These are phyloP conservation scores for Folsomia candida DNA, from an alignment of 2,888 invertebrate species.

Conservation along the genomic window DNA sequence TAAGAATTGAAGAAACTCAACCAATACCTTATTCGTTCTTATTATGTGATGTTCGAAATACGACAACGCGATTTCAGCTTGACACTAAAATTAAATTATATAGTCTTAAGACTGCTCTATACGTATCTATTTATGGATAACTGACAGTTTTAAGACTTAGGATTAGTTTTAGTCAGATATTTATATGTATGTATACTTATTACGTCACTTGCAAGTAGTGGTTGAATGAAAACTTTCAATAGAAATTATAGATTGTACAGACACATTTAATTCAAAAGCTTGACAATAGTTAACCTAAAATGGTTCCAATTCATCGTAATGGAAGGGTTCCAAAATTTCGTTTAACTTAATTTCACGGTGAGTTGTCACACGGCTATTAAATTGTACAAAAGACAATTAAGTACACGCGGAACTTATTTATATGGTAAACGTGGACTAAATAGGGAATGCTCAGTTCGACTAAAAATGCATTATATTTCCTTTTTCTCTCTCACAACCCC, in stretches of 20 bases:
- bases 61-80: background rate
- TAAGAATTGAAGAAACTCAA: slow-evolving; percentile 59
- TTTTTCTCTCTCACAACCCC: background rate
- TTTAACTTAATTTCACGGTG: background rate
- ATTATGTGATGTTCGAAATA: background rate
- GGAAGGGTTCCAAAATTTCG: background rate
- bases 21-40: background rate
- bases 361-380: background rate
- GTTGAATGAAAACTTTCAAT: no score
- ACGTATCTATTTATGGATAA: no score
- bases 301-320: background rate
- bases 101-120: background rate
- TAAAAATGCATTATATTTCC: background rate
- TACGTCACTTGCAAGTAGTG: no score
- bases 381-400: background rate
- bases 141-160: no score
- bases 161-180: no score
- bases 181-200: no score
- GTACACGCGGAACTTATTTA: background rate
- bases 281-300: background rate
- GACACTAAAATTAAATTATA: background rate
- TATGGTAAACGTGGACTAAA: background rate
- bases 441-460: background rate
- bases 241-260: no score
- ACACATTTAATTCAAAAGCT: background rate